These are phyloP conservation scores for Philaenus spumarius DNA, from an alignment of 1,140 invertebrate genomes.

Conservation along the genomic window DNA sequence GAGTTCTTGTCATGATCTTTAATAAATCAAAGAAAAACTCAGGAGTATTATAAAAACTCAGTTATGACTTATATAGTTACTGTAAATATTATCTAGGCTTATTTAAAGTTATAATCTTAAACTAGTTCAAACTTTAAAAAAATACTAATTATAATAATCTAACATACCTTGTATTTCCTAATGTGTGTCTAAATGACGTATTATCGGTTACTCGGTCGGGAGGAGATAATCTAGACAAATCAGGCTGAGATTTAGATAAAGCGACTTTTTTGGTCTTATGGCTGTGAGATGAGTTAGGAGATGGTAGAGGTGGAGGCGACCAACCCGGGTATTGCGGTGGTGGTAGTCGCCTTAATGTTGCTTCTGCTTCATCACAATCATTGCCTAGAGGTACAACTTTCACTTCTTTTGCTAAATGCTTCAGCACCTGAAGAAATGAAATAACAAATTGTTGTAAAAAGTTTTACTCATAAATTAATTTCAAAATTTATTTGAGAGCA, in stretches of 20 bases:
- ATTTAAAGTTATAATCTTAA: no score
- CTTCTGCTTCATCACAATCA: constrained; percentile 16
- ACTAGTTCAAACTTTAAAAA: no score
- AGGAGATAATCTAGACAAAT: constrained; percentile 40
- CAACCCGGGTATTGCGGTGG: constrained; percentile 27
- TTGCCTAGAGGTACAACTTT: constrained; percentile 46
- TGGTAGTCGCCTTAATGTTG: constrained; percentile 27
- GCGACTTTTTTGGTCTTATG: constrained; percentile 15
- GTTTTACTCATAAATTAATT: no score
- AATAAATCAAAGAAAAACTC: no score
- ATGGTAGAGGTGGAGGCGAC: constrained; percentile 26
- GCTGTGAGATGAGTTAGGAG: constrained; percentile 31
- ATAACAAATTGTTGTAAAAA: no score
- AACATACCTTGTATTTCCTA: constrained; percentile 28
- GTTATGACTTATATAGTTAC: no score
- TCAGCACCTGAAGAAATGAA: constrained; percentile 55
- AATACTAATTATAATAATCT: neutral
- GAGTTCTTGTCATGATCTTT: no score
- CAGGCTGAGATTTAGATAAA: constrained; percentile 70
- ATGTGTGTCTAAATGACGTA: constrained; percentile 26
- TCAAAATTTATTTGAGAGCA: no score
- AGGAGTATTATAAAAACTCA: no score
- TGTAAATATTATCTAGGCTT: no score
- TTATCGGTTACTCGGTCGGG: constrained; percentile 20
- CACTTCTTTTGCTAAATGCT: constrained; percentile 77